Base-by-base conservation (phyloP, 2,113 vertebrate species). In the Mesitornis unicolor region DNA sequence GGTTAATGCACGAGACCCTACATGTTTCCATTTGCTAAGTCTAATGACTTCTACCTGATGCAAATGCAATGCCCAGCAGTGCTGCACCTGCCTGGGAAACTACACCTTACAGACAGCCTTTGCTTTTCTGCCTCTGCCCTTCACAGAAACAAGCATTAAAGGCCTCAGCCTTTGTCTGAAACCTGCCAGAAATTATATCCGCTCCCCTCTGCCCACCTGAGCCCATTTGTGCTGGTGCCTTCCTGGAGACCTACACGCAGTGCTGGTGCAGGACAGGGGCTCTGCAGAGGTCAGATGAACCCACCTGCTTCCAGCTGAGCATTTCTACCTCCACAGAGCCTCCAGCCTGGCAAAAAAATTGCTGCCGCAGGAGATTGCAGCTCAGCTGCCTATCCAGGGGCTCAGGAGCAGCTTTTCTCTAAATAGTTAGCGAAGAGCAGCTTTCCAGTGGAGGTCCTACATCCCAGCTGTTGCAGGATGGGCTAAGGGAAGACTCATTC, bases 401-500 rank as follows among this genome's bases (percentile, higher is more conserved):
- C 56, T 42, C 0, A 0, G 48, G n/a, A 42, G 36, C 19, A 24
- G 43, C 19, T 59, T 54, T 76, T 43, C n/a, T 47, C 40, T n/a
- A 56, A 36, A 14, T 6, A 8, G 40, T 10, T 47, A 54, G 53
- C 14, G 33, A 64, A 24, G 48, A 56, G 43, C 29, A 48, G 47
- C 22, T 63, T 57, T 51, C 36, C n/a, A 18, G 19, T 0, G 4
- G 38, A 63, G 35, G 42, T n/a, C n/a, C n/a, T n/a, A 31, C 11
- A 24, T 36, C n/a, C 12, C 7, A 26, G 21, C 33, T 54, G 33
- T 33, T 50, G 29, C 19, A 31, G 81, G n/a, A 17, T 31, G 48
- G 63, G 71, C 17, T 50, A 3, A n/a, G 22, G 47, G 29, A 68
- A 54, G n/a, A 3, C 28, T 20, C 45, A 2, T 25, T n/a, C 17